Evolutionary conservation across 2,888 invertebrate species (phyloP).

Genomic region (Nomada flava): DNA sequence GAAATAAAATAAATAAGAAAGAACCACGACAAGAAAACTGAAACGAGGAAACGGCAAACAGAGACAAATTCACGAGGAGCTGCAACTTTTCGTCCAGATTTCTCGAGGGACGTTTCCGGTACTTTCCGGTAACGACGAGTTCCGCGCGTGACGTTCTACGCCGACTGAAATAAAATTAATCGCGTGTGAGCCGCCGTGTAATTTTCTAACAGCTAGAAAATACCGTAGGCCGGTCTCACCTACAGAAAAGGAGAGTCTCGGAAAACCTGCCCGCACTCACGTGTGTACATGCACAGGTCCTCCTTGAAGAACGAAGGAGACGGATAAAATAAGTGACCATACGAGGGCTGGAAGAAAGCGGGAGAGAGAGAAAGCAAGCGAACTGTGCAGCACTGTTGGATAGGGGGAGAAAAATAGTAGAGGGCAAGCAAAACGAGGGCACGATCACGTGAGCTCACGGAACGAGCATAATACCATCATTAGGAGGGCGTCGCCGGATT

Average conservation of each 20-base stretch:
- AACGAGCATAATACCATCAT: conserved; percentile 74
- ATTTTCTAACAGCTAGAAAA: conserved; percentile 38
- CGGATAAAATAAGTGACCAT: too few species aligned
- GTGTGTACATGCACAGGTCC: too few species aligned
- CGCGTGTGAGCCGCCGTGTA: conserved; percentile 49
- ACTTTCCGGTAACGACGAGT: conserved; percentile 43
- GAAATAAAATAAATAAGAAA: background rate
- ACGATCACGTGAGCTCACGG: conserved; percentile 63
- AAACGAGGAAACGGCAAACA: conserved; percentile 9
- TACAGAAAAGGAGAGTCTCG: background rate
- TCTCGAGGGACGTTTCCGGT: conserved; percentile 49
- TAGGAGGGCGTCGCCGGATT: conserved; percentile 73
- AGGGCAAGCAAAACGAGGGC: conserved; percentile 49
- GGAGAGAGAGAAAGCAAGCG: background rate
- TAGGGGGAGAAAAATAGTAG: background rate
- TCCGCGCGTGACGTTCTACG: conserved; percentile 43
- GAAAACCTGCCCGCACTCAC: background rate
- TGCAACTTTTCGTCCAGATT: conserved; percentile 47
- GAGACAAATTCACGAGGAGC: background rate
- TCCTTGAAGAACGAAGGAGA: too few species aligned
- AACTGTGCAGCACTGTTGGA: background rate
- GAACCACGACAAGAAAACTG: background rate
- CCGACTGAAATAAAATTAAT: conserved; percentile 68
- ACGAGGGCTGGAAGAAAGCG: background rate
- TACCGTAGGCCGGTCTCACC: conserved; percentile 8